Conservation (phyloP, 1,140 invertebrate genomes). For the Forficula auricularia region DNA sequence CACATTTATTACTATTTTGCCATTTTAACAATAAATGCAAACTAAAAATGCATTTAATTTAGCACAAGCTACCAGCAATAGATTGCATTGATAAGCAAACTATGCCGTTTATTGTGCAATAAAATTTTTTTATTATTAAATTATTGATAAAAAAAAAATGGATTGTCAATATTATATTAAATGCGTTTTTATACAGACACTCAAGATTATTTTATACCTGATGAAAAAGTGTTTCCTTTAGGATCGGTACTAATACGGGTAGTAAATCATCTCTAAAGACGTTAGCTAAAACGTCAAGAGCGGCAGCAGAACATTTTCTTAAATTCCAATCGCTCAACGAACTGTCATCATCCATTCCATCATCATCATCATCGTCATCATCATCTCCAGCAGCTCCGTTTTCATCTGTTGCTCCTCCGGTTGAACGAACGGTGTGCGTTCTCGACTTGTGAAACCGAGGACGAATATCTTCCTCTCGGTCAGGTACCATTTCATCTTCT, state of each 20-base stretch:
- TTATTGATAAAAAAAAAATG: too few species aligned
- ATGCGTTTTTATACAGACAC: too few species aligned
- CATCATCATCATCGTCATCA: constrained; percentile 60
- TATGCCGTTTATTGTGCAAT: too few species aligned
- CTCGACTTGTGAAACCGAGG: constrained; percentile 90
- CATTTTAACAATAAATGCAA: too few species aligned
- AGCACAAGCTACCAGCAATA: too few species aligned
- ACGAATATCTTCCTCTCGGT: constrained; percentile 92
- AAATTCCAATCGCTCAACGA: constrained; percentile 93
- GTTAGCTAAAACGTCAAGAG: constrained; percentile 89
- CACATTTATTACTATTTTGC: too few species aligned
- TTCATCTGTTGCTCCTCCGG: constrained; percentile 21
- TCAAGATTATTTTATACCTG: constrained; percentile 26
- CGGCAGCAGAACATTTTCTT: constrained; percentile 83
- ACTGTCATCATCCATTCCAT: constrained; percentile 75
- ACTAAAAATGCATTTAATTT: too few species aligned
- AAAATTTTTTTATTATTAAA: too few species aligned
- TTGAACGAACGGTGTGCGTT: constrained; percentile 45
- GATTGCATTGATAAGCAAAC: too few species aligned
- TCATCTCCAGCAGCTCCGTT: constrained; percentile 36
- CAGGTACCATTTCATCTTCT: constrained; percentile 93
- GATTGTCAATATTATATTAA: too few species aligned
- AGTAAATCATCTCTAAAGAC: constrained; percentile 92
- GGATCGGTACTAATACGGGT: constrained; percentile 82
- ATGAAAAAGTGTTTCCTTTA: constrained; percentile 93